Evolutionary conservation across 2,797 vertebrate species (phyloP).

Genomic region (Ctenopoma multispine): DNA sequence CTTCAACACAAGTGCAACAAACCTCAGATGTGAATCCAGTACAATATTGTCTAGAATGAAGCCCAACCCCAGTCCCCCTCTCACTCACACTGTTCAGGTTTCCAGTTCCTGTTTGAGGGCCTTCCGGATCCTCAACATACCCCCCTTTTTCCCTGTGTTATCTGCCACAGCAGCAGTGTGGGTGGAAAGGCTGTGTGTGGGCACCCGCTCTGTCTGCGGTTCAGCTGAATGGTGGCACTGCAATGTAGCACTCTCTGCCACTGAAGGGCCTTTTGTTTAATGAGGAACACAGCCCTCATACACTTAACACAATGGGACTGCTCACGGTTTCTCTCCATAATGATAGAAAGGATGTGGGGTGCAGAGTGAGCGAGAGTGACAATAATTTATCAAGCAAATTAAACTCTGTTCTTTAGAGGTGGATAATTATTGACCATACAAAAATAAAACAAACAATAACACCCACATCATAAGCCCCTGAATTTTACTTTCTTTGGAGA

Average conservation of each 20-base stretch:
- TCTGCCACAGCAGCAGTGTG: constrained; percentile 62
- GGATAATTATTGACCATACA: constrained; percentile 4
- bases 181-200: constrained; percentile 54
- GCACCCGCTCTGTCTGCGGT: constrained; percentile 50
- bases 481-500: not conserved
- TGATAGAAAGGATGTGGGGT: constrained; percentile 15
- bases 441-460: not conserved
- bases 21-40: constrained; percentile 11
- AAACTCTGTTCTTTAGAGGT: constrained; percentile 15
- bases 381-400: constrained; percentile 11
- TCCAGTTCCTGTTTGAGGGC: constrained; percentile 36
- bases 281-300: constrained; percentile 69
- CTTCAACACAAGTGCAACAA: not conserved
- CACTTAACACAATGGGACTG: constrained; percentile 73
- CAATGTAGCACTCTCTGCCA: constrained; percentile 56
- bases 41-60: not conserved
- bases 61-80: constrained; percentile 2
- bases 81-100: constrained; percentile 32
- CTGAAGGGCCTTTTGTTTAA: constrained; percentile 77
- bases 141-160: constrained; percentile 32
- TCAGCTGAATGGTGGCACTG: constrained; percentile 67
- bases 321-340: constrained; percentile 63
- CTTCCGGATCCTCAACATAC: constrained; percentile 39
- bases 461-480: not conserved
- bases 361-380: not conserved